phyloP scores from a whole-genome alignment of 2,797 vertebrate genomes.

The Aeoliscus strigatus region DNA sequence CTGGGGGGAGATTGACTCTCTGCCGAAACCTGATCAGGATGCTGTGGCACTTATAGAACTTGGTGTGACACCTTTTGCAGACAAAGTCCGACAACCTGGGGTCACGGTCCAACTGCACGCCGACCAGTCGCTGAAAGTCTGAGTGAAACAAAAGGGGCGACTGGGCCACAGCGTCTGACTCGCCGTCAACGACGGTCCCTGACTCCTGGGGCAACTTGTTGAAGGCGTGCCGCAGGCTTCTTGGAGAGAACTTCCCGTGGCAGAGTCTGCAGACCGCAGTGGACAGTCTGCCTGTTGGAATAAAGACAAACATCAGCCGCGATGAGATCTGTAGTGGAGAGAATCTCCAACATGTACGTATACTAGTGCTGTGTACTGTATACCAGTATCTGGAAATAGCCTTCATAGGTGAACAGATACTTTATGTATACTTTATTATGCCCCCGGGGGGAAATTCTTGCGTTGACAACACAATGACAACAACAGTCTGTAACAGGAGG shows the following conservation, averaged over 20 bases:
- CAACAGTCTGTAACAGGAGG: too few species aligned
- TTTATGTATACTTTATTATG: too few species aligned
- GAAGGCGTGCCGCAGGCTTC: conserved; percentile 86
- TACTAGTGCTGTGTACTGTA: too few species aligned
- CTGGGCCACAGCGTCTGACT: conserved; percentile 39
- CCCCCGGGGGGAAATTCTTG: too few species aligned
- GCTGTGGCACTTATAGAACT: conserved; percentile 94
- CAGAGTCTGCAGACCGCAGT: conserved; percentile 87
- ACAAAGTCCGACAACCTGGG: conserved; percentile 83
- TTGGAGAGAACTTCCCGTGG: conserved; percentile 89
- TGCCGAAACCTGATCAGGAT: conserved; percentile 86
- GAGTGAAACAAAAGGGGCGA: conserved; percentile 79
- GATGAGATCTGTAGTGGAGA: too few species aligned
- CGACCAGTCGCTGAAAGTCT: conserved; percentile 90
- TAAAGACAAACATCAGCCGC: conserved; percentile 1
- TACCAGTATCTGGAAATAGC: too few species aligned
- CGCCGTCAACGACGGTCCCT: conserved; percentile 48
- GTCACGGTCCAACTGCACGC: conserved; percentile 82
- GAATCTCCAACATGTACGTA: too few species aligned
- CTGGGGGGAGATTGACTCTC: conserved; percentile 81
- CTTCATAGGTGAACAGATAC: too few species aligned
- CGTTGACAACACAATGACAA: too few species aligned
- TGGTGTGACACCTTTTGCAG: conserved; percentile 90
- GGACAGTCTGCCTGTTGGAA: conserved; percentile 65
- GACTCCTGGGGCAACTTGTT: conserved; percentile 66